Evolutionary conservation across 1,140 invertebrate species (phyloP), one percentile per base, ranked within the genome.

Genomic region (Drosophila mojavensis): DNA sequence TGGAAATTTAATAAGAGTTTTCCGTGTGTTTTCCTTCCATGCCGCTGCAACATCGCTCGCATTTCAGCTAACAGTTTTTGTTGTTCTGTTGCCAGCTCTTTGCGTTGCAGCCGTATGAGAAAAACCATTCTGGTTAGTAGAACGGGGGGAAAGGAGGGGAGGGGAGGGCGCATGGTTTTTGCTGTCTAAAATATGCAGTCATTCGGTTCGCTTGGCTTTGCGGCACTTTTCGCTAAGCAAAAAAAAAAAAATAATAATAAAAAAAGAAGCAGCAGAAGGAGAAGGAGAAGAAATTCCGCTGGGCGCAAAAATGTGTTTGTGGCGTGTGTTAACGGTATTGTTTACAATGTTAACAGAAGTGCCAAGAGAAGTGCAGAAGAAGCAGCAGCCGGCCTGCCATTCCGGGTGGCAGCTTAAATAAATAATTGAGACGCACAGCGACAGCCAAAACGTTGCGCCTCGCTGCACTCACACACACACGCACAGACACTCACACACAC

Each of bases 1-100:
- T 70, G 75, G 79, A 88, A 88, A 89, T 84, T 83, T 88, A 88
- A 88, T 88, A 88, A 89, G 84, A 78, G 80, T 81, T 88, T 88
- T 89, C 84, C 73, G 59, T 45, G 51, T 43, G 24, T 54, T 74
- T 74, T 74, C 48, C 33, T 36, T 7, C 9, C 9, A 36, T 1
- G 36, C 39, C 4, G 5, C 36, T 20, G 10, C 43, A 47, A 39
- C 28, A 45, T 61, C 51, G 72, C 67, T 75, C 60, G 67, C 60
- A 71, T 70, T 75, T 71, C 39, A 64, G 71, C 68, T 76, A 79
- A 86, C 82, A 78, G 76, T 86, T 88, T 75, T 85, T 82, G 58
- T 56, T 64, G 66, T 72, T 70, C 67, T 75, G 79, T 69, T 79
- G 67, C 61, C 43, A 45, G 7, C n/a, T 43, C n/a, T 43, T n/a